Conservation (phyloP, 2,797 vertebrate species). For the Gymnocypris eckloni region DNA sequence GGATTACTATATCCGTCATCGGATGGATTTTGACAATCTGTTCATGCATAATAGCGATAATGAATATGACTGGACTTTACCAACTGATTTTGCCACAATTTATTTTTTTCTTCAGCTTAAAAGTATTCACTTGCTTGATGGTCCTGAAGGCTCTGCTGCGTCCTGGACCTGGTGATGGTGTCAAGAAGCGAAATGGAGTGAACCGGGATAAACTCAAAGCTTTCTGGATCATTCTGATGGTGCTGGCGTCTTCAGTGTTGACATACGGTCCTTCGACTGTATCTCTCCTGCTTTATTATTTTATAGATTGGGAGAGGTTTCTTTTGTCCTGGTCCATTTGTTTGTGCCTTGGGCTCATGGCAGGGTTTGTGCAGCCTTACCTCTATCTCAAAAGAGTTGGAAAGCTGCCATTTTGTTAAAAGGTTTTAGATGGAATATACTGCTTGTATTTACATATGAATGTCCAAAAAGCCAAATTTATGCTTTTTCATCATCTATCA, state of each 20-base stretch:
- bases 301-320: neutral
- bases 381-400: slow-evolving; percentile 5
- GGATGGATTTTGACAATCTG: slow-evolving; percentile 1
- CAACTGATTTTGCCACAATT: neutral
- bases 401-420: slow-evolving; percentile 5
- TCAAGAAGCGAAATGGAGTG: neutral
- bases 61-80: neutral
- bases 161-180: neutral
- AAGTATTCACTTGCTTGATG: slow-evolving; percentile 10
- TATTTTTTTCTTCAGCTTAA: neutral
- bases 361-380: neutral
- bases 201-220: slow-evolving; percentile 30
- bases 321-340: slow-evolving; percentile 1
- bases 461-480: neutral
- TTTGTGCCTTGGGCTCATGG: neutral
- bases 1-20: neutral
- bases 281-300: slow-evolving; percentile 8
- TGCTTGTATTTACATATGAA: neutral
- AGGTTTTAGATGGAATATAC: neutral
- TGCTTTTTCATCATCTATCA: neutral
- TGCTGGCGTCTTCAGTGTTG: slow-evolving; percentile 16
- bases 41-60: neutral
- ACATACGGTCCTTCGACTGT: neutral
- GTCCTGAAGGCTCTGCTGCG: slow-evolving; percentile 5
- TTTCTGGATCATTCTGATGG: slow-evolving; percentile 17